Evolutionary conservation across 2,888 invertebrate species (phyloP).

Genomic region (Kryphioiulus occultus): DNA sequence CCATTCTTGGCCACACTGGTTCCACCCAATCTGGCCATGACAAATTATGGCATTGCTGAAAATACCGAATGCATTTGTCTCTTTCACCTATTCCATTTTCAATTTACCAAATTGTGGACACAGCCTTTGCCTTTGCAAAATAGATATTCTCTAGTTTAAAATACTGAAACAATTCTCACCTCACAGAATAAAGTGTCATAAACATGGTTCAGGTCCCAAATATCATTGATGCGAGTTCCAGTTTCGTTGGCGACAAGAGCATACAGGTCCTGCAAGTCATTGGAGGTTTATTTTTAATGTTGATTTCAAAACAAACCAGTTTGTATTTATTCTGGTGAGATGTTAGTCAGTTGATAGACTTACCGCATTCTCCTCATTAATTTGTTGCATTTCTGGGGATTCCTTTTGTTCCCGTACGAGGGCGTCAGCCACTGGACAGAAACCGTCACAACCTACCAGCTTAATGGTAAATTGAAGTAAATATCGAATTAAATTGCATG

Average conservation of each 20-base stretch:
- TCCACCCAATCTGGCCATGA: conserved; percentile 12
- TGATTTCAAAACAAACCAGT: background rate
- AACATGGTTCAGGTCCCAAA: background rate
- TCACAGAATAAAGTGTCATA: conserved; percentile 47
- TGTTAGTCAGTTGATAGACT: background rate
- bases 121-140: background rate
- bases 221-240: background rate
- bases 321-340: background rate
- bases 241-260: conserved; percentile 35
- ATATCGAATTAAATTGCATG: background rate
- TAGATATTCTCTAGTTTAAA: too few species aligned
- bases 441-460: background rate
- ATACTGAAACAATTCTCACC: background rate
- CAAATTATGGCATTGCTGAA: conserved; percentile 24
- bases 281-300: too few species aligned
- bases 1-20: conserved; percentile 26
- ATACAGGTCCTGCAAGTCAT: conserved; percentile 46
- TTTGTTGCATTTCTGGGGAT: conserved; percentile 22
- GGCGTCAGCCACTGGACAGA: background rate
- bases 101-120: too few species aligned
- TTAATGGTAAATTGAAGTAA: too few species aligned
- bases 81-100: too few species aligned
- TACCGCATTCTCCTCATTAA: conserved; percentile 42
- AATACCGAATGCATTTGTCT: background rate
- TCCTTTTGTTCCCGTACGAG: background rate